Conservation (phyloP, 2,113 vertebrate species). For the Bos indicus region DNA sequence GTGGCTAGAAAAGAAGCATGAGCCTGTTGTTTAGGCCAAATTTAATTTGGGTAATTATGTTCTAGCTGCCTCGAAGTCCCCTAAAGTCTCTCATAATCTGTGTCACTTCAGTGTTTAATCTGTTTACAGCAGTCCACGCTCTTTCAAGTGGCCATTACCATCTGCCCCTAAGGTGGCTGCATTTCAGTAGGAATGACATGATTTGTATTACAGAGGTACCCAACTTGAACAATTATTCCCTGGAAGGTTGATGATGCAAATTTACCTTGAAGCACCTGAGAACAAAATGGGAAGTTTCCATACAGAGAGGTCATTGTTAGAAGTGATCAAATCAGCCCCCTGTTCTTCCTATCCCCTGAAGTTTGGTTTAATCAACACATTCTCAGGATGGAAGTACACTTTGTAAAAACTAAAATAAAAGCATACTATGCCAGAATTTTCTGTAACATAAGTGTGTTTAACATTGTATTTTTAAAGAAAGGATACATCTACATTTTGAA, state of each 20-base stretch:
- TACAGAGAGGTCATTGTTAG: not conserved
- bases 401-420: not conserved
- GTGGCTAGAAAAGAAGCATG: slow-evolving; percentile 29
- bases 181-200: not conserved
- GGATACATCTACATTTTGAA: not conserved
- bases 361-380: not conserved
- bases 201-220: not conserved
- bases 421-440: not conserved
- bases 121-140: slow-evolving; percentile 36
- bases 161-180: slow-evolving; percentile 18
- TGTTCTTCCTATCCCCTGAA: not conserved
- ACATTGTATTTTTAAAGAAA: not conserved
- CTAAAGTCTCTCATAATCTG: slow-evolving; percentile 47
- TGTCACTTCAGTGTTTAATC: slow-evolving; percentile 46
- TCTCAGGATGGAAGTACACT: not conserved
- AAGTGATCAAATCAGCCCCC: not conserved
- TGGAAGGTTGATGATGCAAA: not conserved
- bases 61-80: slow-evolving; percentile 36
- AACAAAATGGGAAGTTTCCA: not conserved
- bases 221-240: not conserved
- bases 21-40: slow-evolving; percentile 30
- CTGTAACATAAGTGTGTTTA: not conserved
- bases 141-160: slow-evolving; percentile 49
- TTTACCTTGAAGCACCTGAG: not conserved
- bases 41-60: slow-evolving; percentile 58